These are phyloP conservation scores for Falcunculus frontatus DNA, from an alignment of 2,113 vertebrate species.

Conservation along the genomic window DNA sequence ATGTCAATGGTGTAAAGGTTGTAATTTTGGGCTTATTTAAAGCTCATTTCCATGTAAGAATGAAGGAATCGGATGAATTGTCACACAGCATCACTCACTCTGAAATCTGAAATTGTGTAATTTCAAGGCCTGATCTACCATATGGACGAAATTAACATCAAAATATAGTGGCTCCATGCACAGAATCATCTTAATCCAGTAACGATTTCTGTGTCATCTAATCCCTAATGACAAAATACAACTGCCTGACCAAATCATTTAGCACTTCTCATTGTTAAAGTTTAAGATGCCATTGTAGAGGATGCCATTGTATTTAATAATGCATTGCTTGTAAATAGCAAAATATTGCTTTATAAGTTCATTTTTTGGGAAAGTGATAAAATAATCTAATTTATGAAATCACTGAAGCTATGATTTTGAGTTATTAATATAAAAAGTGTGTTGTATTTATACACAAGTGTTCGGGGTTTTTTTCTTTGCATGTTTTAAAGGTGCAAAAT, in stretches of 20 bases:
- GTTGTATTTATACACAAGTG: background rate
- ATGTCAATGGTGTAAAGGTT: background rate
- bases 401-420: background rate
- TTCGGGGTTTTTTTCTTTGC: accelerated
- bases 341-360: background rate
- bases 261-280: background rate
- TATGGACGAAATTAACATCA: background rate
- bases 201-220: background rate
- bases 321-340: background rate
- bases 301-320: background rate
- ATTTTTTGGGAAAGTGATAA: background rate
- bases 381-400: background rate
- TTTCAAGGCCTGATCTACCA: background rate
- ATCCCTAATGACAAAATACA: background rate
- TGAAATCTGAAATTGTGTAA: background rate
- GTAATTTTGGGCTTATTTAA: background rate
- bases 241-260: background rate
- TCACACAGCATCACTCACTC: background rate
- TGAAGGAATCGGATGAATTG: background rate
- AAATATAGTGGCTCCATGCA: background rate
- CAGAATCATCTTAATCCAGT: background rate
- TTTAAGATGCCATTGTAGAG: background rate
- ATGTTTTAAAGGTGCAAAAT: background rate
- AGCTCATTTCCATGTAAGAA: background rate
- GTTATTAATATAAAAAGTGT: background rate